Percentiles rank a stretch among this genome's conserved stretches.
phyloP scores from a whole-genome alignment of 2,797 vertebrate species.

The Falco peregrinus region DNA sequence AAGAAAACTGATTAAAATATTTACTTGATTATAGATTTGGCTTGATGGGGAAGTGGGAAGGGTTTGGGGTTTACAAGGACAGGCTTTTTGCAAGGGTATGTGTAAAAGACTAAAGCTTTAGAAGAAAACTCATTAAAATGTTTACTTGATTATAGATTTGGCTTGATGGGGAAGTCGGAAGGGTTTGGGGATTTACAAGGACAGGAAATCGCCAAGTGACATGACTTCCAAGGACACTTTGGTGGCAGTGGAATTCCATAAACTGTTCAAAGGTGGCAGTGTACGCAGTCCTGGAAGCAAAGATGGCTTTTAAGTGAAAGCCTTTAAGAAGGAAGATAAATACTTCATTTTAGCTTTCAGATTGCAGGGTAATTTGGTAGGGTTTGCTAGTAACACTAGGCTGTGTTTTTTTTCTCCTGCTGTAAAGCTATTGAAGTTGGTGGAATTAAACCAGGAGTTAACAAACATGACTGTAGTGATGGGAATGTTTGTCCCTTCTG shows the following conservation, averaged over 20 bases:
- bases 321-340: not conserved
- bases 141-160: not conserved
- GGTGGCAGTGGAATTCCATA: not conserved
- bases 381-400: not conserved
- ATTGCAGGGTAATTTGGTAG: slow-evolving; percentile 6
- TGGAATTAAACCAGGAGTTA: slow-evolving; percentile 27
- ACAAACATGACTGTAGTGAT: not conserved
- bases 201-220: not conserved
- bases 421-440: not conserved
- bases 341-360: not conserved
- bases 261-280: not conserved
- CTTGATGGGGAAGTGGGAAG: not conserved
- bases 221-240: not conserved
- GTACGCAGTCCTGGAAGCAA: not conserved
- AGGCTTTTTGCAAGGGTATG: not conserved
- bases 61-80: not conserved
- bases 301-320: not conserved
- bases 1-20: not conserved
- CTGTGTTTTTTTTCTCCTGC: not conserved
- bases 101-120: not conserved
- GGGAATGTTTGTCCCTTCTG: not conserved
- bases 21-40: not conserved
- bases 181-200: not conserved
- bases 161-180: not conserved
- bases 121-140: not conserved